Evolutionary conservation across 2,888 invertebrate species (phyloP), one percentile per base, ranked within the genome.

Genomic region (Pachydiplax longipennis): DNA sequence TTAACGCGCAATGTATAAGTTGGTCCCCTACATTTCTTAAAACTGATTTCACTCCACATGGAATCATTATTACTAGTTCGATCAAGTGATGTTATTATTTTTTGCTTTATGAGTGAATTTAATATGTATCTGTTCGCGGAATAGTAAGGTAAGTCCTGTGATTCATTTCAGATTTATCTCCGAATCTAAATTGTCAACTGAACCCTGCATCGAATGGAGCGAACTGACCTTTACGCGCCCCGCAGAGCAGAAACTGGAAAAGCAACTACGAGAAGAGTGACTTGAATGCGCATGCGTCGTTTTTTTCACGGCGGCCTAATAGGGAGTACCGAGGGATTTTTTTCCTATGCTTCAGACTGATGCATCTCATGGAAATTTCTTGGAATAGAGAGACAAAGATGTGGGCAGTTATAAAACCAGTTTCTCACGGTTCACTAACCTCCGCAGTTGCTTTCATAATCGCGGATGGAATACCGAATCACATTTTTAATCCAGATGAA

Each of bases 291-390:
- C 65, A 25, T 65, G 8, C 65, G 65, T 65, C 10, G 22, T 22
- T 65, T 65, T 65, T 65, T 65, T 65, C 65, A 22, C 65, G 22
- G 13, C n/a, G 65, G 22, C 65, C n/a, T 65, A 65, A 65, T 65
- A 65, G n/a, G 22, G 65, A 65, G 65, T 8, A 22, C 65, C 65
- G 65, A 65, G 22, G 65, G 22, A 25, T 61, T 65, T 65, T 61
- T 65, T 65, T 22, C 65, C 22, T 22, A 65, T 65, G 65, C 22
- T n/a, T 44, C 48, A 44, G 83, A 53, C 53, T 53, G 83, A 83
- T 83, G 83, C 83, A 83, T 58, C 83, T 83, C 58, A 35, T 35
- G 58, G 58, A 83, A 83, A 83, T 83, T 83, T 58, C 58, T 83
- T 37, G 83, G 22, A 83, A 83, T 15, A 58, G 58, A 61, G 58